Percentiles rank a stretch among this genome's conserved stretches.
These are phyloP conservation scores for Odocoileus virginianus DNA, from an alignment of 2,113 vertebrate species.

Conservation along the genomic window DNA sequence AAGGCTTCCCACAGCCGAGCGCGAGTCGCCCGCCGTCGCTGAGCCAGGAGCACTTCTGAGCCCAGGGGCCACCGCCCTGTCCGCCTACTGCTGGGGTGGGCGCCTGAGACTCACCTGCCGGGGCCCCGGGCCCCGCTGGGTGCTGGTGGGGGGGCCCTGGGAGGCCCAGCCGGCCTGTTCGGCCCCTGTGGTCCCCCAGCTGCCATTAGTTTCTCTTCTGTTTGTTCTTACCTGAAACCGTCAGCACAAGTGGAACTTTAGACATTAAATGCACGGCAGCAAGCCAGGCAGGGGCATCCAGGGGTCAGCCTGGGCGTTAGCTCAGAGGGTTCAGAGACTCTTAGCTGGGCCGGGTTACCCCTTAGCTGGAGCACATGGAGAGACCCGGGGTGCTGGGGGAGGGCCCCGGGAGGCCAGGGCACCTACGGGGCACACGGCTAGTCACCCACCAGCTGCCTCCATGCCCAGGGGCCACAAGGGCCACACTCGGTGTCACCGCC, in stretches of 20 bases:
- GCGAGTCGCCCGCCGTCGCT: accelerated
- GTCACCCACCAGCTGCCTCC: accelerated
- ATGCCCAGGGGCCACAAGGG: not conserved
- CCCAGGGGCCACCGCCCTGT: not conserved
- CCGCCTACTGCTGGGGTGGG: not conserved
- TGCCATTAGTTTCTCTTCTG: not conserved
- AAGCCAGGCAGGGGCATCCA: not conserved
- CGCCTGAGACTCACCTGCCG: not conserved
- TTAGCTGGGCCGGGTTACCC: not conserved
- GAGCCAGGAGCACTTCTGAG: not conserved
- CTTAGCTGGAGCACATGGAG: not conserved
- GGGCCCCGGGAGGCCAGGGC: too few relatives aligned
- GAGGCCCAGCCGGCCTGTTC: not conserved
- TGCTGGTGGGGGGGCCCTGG: not conserved
- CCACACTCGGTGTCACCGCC: accelerated
- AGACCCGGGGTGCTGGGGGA: too few relatives aligned
- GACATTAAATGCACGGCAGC: not conserved
- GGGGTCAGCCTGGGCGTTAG: accelerated
- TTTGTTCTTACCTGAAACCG: not conserved
- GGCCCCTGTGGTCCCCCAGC: not conserved
- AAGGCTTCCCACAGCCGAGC: not conserved
- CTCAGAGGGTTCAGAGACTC: not conserved
- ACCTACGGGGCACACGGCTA: not conserved
- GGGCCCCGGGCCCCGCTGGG: accelerated
- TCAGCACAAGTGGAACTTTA: not conserved